A percentile compares a stretch with the other conserved stretches of the same genome.
Conservation (phyloP, 2,888 invertebrate genomes). For the Ramazzottius varieornatus region DNA sequence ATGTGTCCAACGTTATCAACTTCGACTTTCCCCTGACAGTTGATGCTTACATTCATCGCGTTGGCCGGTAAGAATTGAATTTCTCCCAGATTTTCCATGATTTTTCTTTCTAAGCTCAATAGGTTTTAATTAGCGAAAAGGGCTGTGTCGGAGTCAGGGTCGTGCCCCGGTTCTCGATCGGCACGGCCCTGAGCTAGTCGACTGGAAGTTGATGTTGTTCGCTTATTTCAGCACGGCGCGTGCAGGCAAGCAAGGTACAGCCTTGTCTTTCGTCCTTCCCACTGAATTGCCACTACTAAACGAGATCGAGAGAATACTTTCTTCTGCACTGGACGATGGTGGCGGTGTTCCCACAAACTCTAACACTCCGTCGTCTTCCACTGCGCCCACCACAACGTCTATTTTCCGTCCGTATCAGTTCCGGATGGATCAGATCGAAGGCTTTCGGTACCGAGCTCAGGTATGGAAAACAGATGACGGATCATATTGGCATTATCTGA, state of each 20-base stretch:
- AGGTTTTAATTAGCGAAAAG: too few species aligned
- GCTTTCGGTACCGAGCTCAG: constrained; percentile 71
- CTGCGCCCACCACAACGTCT: constrained; percentile 4
- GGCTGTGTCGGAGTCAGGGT: too few species aligned
- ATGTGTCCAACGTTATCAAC: constrained; percentile 86
- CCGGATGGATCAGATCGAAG: constrained; percentile 75
- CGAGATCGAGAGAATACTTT: constrained; percentile 35
- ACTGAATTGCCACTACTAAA: constrained; percentile 45
- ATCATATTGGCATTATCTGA: too few species aligned
- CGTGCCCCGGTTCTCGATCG: too few species aligned
- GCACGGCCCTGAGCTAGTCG: too few species aligned
- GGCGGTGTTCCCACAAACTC: constrained; percentile 20
- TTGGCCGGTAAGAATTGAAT: constrained; percentile 33
- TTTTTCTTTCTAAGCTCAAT: too few species aligned
- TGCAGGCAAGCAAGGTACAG: constrained; percentile 27
- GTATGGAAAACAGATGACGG: constrained; percentile 15
- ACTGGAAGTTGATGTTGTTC: too few species aligned
- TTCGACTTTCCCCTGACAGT: constrained; percentile 83
- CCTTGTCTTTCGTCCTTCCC: constrained; percentile 52
- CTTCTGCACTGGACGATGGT: constrained; percentile 2
- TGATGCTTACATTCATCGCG: constrained; percentile 76
- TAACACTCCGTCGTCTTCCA: too few species aligned
- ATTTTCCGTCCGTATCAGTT: constrained; percentile 59
- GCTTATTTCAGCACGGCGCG: constrained; percentile 30
- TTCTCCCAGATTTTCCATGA: neutral